Evolutionary conservation across 2,888 invertebrate genomes (phyloP), one percentile per base, ranked within the genome.

Genomic region (Amphimallon solstitiale): DNA sequence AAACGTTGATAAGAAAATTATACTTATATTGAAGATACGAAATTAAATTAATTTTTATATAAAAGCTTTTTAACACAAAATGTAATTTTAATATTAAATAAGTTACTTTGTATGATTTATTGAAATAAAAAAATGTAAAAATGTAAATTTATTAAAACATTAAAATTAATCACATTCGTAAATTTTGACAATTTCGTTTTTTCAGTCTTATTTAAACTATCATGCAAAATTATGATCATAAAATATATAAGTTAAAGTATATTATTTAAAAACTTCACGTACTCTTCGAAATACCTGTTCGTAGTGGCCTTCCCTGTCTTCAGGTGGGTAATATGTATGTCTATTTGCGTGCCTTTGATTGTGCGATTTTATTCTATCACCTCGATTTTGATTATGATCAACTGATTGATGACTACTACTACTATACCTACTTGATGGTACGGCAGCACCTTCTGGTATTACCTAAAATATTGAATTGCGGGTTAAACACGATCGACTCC

Each of bases 301-400:
- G 69, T 85, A 84, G 59, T 81, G 76, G 72, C 81, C 82, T 69
- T 86, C 85, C 63, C 83, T 77, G 45, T 86, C 87, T 43, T 88
- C 87, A 2, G 83, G 78, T 1, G 86, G 87, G 75, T 88, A 88
- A 63, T 86, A 85, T 0, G 87, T 86, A 63, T 86, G 85, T 51
- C 88, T 79, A 73, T 86, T 86, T 14, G 83, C 83, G 76, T 88
- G 86, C 45, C 85, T 79, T 40, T 86, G 84, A 74, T 88, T 87
- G 15, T 66, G 62, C 3, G 78, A 75, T 67, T 80, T 77, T 66
- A 73, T 69, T 23, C 72, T 60, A 14, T 74, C 73, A 37, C 73
- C 74, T 43, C 81, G 73, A 48, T 78, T 77, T 15, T 75, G 68
- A 66, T 77, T 70, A 12, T 76, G 77, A 38, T 80, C 80, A 1